Evolutionary conservation across 2,888 invertebrate species (phyloP), one percentile per base, ranked within the genome.

Genomic region (Sabellastarte sp.): DNA sequence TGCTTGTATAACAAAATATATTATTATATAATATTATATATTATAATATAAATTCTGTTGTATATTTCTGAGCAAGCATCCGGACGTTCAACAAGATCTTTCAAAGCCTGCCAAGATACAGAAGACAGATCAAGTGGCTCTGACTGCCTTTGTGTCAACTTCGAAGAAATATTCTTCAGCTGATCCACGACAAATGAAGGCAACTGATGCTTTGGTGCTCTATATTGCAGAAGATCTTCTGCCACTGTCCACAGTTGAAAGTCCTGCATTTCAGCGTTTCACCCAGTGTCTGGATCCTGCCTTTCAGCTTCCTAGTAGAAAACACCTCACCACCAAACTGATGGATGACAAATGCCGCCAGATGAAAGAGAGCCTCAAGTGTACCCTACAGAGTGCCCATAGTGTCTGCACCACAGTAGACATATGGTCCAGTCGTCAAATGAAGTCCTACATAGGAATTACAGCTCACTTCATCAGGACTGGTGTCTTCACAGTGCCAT

Each of bases 341-440:
- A 5, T 41, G 33, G 24, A 26, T 26, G 26, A 58, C 15, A 20
- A 5, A 20, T 24, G 31, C 29, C 20, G 15, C 32, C 29, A 32
- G 24, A 50, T 41, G n/a, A n/a, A 56, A 28, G 30, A 20, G 28
- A 51, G 41, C 33, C 24, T 61, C n/a, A 61, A 57, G 41, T 15
- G 26, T 1, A 24, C 26, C 4, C 60, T 60, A 20, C 30, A 52
- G 29, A 20, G 32, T n/a, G 58, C 51, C 3, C 50, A 58, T 5
- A n/a, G 26, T 61, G 60, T 60, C 15, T 51, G 52, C 50, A 2
- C 50, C 2, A 64, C 64, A 3, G n/a, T 61, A 15, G 64, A 64
- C 57, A 10, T 62, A 2, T 57, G 61, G 64, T 50, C 61, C 41
- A 57, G 53, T 26, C 50, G 61, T 15, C 24, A 57, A 28, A 64